Base-by-base conservation (phyloP, 2,113 vertebrate species). In the Corythaeola cristata region DNA sequence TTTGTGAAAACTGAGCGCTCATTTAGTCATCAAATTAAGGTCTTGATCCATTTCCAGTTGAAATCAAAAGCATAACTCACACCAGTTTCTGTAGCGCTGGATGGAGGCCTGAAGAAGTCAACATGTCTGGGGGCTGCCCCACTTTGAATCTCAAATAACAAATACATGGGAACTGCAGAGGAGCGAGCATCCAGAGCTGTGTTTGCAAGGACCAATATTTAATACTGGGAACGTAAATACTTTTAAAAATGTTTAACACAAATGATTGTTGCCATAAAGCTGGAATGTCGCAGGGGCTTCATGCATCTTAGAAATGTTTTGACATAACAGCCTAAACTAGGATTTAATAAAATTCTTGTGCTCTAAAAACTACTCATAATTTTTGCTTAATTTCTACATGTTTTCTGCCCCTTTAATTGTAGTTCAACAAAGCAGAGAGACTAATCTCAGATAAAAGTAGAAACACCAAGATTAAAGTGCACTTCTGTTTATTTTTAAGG, bases 401-500 rank as follows among this genome's bases (percentile, higher is more conserved):
- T 72, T 96, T 97, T 97, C 85, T 91, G 33, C 27, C 18, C 33
- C 52, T 94, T 97, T 94, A 96, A 94, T 82, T 97, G 90, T 95
- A 89, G 60, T 88, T 96, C 92, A 79, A 52, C 68, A 95, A 97
- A 93, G 66, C 62, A 85, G 95, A 81, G 75, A 44, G 71, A 52
- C 89, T 94, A 96, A 95, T 93, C 93, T 82, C 95, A 96, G 93
- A 97, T 97, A 96, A 97, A 98, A 98, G 95, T 94, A 94, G 88
- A 88, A 97, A 80, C 53, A 63, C 90, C 66, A 74, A 94, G 94
- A 96, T 96, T 93, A 73, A 96, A 97, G 94, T 96, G 85, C 80
- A 72, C 81, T 89, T 96, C 35, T 97, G 96, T 98, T 97, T 98
- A 97, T 98, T 98, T 98, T 98, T 96, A 98, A 97, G 97, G 96